A percentile compares a stretch with the other conserved stretches of the same genome.
These are phyloP conservation scores for Enteromius unitaeniatus DNA, from an alignment of 2,797 vertebrate genomes.

Conservation along the genomic window DNA sequence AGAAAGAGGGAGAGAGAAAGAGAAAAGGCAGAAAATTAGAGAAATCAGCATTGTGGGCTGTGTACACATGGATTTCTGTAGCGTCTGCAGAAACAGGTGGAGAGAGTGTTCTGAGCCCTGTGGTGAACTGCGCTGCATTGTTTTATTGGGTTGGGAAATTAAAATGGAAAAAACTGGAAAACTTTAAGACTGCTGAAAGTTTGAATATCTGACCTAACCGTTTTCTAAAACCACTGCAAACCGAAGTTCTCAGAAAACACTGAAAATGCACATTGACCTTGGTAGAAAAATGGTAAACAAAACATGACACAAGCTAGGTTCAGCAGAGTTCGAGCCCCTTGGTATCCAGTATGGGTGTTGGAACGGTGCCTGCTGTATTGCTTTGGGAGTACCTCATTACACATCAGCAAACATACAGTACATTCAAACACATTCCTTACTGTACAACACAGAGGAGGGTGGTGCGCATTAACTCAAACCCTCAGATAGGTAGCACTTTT, in stretches of 20 bases:
- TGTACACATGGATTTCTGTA: constrained; percentile 23
- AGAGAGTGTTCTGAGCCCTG: constrained; percentile 32
- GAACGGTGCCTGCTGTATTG: constrained; percentile 31
- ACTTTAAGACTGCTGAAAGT: not conserved
- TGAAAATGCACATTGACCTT: constrained; percentile 13
- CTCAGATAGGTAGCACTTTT: constrained; percentile 20
- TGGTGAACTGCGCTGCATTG: constrained; percentile 14
- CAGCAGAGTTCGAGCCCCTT: not conserved
- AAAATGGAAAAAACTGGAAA: constrained; percentile 34
- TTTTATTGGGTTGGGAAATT: constrained; percentile 30
- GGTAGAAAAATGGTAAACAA: constrained; percentile 12
- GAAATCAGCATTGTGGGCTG: not conserved
- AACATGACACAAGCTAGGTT: not conserved
- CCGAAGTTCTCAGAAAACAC: not conserved
- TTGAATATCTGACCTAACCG: constrained; percentile 8
- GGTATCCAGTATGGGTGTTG: constrained; percentile 1
- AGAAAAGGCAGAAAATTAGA: not conserved
- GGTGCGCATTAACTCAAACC: constrained; percentile 1
- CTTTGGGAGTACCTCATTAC: constrained; percentile 52
- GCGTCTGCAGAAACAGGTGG: constrained; percentile 15
- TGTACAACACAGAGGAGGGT: constrained; percentile 34
- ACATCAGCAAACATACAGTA: not conserved
- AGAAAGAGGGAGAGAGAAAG: not conserved
- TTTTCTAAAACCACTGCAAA: not conserved
- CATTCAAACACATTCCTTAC: constrained; percentile 21